Base-by-base conservation (phyloP, 2,888 invertebrate species). In the Cactoblastis cactorum region DNA sequence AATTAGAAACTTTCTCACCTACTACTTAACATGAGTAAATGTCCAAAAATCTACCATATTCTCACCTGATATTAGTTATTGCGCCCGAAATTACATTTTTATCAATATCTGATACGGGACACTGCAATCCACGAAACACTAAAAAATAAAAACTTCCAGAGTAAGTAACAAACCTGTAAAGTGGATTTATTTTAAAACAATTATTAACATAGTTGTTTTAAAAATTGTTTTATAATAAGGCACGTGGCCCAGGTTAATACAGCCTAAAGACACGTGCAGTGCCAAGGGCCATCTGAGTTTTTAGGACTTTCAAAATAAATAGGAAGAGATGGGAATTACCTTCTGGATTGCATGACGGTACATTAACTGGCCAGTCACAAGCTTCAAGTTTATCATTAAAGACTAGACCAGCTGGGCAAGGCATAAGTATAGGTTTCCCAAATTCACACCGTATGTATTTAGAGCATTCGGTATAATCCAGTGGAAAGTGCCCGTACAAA, bases 351-450 rank as follows among this genome's bases (percentile, higher is more conserved):
- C 41, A 41, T 12, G 22, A 41, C 14, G 24, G 22, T 6, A 41
- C 83, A 47, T 80, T 77, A 6, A 61, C 71, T 1, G 74, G 77
- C 81, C 81, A 84, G 51, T 85, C 84, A 47, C 85, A 85, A 41
- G 54, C 62, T 50, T 56, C 66, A 15, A 49, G 60, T 17, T 51
- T 52, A 0, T 54, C 35, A 55, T 80, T 83, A 54, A 83, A 85
- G 1, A 66, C 84, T 5, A 83, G 57, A 1, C 84, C 84, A 9
- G 58, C 47, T 0, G 84, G 80, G 52, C 85, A 85, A 32, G 64
- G 50, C 81, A 81, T 81, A 17, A 74, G 12, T 2, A 60, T 71
- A 2, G 76, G 74, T 37, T 54, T 55, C 5, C 83, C 83, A 49
- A 70, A 67, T 37, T 78, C 71, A 58, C 84, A 85, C 62, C 71